Base-by-base conservation (phyloP, 2,888 invertebrate species). In the Drosophila multiciliata region DNA sequence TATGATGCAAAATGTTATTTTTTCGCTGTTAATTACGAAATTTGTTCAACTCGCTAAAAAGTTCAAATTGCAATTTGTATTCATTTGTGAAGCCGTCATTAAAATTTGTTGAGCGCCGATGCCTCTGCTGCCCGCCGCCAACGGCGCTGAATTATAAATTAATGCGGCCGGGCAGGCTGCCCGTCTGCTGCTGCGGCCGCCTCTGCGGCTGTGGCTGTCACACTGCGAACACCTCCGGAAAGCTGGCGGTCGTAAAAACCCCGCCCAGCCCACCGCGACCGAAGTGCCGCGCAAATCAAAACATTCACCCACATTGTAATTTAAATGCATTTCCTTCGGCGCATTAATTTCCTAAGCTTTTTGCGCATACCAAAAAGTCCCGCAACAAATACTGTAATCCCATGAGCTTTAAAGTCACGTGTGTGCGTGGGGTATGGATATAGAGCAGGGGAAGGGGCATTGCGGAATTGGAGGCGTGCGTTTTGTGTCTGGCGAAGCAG, bases 301-400 rank as follows among this genome's bases (percentile, higher is more conserved):
- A 50, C 78, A 45, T 52, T 71, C 85, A 68, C 72, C 90, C 85
- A 88, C 87, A 90, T 38, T 55, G 36, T 86, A 80, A 90, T 87
- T 87, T 88, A 89, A 87, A 89, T 87, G 87, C 87, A 87, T 84
- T 87, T 87, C 90, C 90, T 91, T 91, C 87, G 88, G 83, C 89
- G 90, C 87, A 91, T 90, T 91, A 90, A 91, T 91, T 91, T 91
- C 89, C 91, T 91, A 90, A 90, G 91, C 90, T 91, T 91, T 90
- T 91, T 86, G 83, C 90, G 89, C 87, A 87, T 86, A 75, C 81
- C 84, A 74, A 83, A 87, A 88, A 86, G 80, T 73, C 81, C 76
- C 76, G 67, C 69, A 78, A 83, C 80, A 76, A 87, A 80, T 26
- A 80, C 23, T 86, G 88, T 87, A 90, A 87, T 87, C 90, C 90